These are phyloP conservation scores for Psylliodes chrysocephalus DNA, from an alignment of 2,888 invertebrate species.

Conservation along the genomic window DNA sequence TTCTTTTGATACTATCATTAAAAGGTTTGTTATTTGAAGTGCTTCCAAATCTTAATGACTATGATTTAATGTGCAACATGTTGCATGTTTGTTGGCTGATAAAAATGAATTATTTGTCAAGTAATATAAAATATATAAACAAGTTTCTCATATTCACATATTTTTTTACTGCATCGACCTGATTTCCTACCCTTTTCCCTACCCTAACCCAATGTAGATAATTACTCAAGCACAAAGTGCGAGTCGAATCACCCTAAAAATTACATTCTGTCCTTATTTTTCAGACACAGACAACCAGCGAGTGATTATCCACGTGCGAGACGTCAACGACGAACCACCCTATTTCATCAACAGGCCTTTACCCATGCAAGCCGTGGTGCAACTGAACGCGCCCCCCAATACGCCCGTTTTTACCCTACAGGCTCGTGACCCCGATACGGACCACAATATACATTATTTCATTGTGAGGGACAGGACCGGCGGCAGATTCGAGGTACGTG, in stretches of 20 bases:
- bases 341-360: constrained; percentile 96
- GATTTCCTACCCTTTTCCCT: not conserved
- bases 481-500: constrained; percentile 63
- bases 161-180: too few relatives aligned
- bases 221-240: not conserved
- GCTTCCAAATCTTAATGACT: too few relatives aligned
- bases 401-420: constrained; percentile 97
- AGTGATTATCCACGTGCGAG: constrained; percentile 93
- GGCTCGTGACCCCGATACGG: constrained; percentile 95
- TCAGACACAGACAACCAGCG: constrained; percentile 94
- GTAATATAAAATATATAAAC: too few relatives aligned
- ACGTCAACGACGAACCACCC: constrained; percentile 96
- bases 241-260: not conserved
- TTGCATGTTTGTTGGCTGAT: too few relatives aligned
- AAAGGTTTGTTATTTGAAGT: too few relatives aligned
- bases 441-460: constrained; percentile 95
- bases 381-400: constrained; percentile 93
- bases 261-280: constrained; percentile 28
- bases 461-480: constrained; percentile 91
- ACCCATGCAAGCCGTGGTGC: constrained; percentile 97
- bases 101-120: too few relatives aligned
- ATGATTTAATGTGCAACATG: too few relatives aligned
- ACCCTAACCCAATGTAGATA: constrained; percentile 1
- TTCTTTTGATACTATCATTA: too few relatives aligned
- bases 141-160: too few relatives aligned